These are phyloP conservation scores for Rhimphoctona megacephalus DNA, from an alignment of 2,888 invertebrate species.

Conservation along the genomic window DNA sequence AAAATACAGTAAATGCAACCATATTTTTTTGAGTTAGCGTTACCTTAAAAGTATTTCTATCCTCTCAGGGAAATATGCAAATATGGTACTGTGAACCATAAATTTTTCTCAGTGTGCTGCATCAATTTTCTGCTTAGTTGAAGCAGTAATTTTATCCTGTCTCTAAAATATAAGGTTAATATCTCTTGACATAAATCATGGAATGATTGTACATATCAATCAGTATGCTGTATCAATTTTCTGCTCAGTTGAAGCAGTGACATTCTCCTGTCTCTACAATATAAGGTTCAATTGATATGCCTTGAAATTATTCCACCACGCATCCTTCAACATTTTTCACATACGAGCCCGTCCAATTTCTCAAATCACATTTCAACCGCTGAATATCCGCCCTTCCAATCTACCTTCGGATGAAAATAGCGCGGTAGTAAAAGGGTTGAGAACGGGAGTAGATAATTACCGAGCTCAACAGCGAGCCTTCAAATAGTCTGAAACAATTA, in stretches of 20 bases:
- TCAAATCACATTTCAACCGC: neutral
- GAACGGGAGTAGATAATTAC: conserved; percentile 75
- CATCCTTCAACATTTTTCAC: conserved; percentile 24
- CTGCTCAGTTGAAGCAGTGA: neutral
- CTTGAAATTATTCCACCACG: conserved; percentile 16
- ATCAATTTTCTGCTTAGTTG: no score
- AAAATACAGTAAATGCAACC: no score
- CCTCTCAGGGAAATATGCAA: no score
- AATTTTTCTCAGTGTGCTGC: no score
- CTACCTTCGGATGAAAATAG: conserved; percentile 29
- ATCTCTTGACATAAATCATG: no score
- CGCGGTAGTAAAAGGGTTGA: conserved; percentile 17
- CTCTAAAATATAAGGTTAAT: no score
- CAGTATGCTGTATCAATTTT: neutral
- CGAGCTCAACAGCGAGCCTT: conserved; percentile 69
- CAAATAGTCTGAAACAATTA: conserved; percentile 78
- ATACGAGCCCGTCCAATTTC: conserved; percentile 36
- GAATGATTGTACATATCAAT: no score
- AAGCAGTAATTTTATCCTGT: no score
- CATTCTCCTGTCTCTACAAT: neutral
- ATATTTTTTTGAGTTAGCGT: no score
- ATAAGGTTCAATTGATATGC: neutral
- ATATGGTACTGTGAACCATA: no score
- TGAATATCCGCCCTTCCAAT: conserved; percentile 39
- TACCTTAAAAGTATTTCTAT: no score